phyloP scores from a whole-genome alignment of 2,113 vertebrate genomes.

The Gasterosteus nipponicus region DNA sequence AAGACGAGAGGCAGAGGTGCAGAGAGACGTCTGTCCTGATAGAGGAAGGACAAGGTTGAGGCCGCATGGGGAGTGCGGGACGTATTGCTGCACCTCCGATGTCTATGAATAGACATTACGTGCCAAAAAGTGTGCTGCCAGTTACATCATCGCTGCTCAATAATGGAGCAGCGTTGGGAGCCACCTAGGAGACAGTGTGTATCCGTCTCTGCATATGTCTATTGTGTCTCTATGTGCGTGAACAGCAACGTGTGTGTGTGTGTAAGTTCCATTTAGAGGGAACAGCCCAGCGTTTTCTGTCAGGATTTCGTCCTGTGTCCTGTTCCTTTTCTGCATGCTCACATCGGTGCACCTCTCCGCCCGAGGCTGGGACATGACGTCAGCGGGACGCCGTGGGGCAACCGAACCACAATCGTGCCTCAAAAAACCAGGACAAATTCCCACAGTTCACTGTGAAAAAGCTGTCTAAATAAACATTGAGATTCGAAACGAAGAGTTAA shows the following conservation, averaged over 20 bases:
- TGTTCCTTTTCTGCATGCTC: constrained; percentile 42
- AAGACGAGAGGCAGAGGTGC: constrained; percentile 41
- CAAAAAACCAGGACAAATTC: constrained; percentile 49
- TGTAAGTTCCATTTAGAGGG: constrained; percentile 62
- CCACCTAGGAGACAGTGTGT: constrained; percentile 68
- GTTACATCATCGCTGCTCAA: constrained; percentile 81
- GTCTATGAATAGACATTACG: constrained; percentile 79
- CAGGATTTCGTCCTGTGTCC: constrained; percentile 45
- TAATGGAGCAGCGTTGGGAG: constrained; percentile 78
- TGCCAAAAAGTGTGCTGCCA: constrained; percentile 74
- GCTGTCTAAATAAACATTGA: constrained; percentile 34
- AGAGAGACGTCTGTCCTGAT: constrained; percentile 39
- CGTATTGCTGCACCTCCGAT: constrained; percentile 63
- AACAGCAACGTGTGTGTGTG: constrained; percentile 27
- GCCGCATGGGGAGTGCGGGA: constrained; percentile 57
- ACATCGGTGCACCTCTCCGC: constrained; percentile 41
- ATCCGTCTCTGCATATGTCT: constrained; percentile 50
- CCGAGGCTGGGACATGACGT: constrained; percentile 55
- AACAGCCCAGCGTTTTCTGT: constrained; percentile 53
- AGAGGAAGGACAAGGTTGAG: constrained; percentile 41
- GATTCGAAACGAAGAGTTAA: constrained; percentile 48
- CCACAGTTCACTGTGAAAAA: constrained; percentile 34
- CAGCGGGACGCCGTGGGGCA: constrained; percentile 47
- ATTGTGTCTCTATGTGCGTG: constrained; percentile 48
- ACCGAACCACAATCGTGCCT: constrained; percentile 58